phyloP scores from a whole-genome alignment of 2,113 vertebrate species.

The Balaenoptera acutorostrata region DNA sequence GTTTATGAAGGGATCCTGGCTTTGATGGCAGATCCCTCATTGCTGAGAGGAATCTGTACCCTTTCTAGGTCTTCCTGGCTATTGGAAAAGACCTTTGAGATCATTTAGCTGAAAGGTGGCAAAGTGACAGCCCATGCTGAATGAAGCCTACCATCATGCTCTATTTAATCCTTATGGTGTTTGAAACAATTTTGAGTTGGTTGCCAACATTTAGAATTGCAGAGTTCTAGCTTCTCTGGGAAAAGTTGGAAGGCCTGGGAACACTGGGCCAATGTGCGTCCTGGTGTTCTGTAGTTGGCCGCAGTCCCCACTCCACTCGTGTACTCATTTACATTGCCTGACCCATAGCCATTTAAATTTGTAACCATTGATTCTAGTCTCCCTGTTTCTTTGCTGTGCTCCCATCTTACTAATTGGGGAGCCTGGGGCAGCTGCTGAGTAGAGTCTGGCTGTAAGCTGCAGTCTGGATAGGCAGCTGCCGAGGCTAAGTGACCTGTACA shows the following conservation, averaged over 20 bases:
- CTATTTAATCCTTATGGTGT: not conserved
- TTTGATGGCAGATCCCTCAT: not conserved
- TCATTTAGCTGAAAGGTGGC: not conserved
- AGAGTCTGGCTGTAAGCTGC: not conserved
- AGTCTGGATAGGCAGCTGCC: not conserved
- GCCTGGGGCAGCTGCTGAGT: not conserved
- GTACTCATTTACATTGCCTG: not conserved
- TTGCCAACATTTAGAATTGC: constrained; percentile 1
- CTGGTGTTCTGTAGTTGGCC: not conserved
- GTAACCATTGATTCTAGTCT: not conserved
- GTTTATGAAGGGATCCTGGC: not conserved
- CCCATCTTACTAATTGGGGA: not conserved
- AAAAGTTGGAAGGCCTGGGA: not conserved
- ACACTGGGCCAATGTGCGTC: not conserved
- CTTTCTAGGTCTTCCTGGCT: not conserved
- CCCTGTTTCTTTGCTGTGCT: not conserved
- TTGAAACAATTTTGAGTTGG: not conserved
- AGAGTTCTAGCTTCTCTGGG: not conserved
- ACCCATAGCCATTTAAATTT: not conserved
- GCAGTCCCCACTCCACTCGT: not conserved
- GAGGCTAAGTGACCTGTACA: not conserved
- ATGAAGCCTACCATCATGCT: not conserved
- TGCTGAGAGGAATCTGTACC: not conserved
- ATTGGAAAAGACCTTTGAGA: not conserved
- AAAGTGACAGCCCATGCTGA: not conserved